A percentile compares a stretch with the other conserved stretches of the same genome.
Evolutionary conservation across 2,113 vertebrate genomes (phyloP).

Genomic region (Lagopus muta): DNA sequence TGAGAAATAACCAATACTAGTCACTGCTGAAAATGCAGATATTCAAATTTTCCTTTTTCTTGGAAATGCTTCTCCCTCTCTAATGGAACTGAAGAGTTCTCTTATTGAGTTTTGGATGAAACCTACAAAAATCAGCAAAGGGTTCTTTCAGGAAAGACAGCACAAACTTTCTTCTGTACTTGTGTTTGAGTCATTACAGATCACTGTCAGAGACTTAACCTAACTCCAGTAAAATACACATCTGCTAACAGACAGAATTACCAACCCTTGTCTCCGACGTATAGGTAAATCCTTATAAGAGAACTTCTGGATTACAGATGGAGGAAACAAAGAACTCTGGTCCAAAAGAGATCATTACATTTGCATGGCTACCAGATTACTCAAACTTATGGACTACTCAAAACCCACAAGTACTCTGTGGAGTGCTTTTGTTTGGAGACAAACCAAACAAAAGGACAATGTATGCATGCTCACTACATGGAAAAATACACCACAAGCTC

Average conservation of each 20-base stretch:
- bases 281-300: not conserved
- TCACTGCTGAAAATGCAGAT: constrained; percentile 47
- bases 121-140: constrained; percentile 9
- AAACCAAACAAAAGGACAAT: not conserved
- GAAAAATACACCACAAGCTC: not conserved
- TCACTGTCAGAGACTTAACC: not conserved
- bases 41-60: constrained; percentile 55
- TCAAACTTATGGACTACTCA: not conserved
- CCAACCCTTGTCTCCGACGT: not conserved
- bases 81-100: not conserved
- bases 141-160: not conserved
- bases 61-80: constrained; percentile 12
- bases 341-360: not conserved
- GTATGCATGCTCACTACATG: not conserved
- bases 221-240: not conserved
- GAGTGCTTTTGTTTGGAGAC: not conserved
- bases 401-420: not conserved
- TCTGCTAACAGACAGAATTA: not conserved
- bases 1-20: constrained; percentile 7
- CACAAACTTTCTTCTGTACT: constrained; percentile 1
- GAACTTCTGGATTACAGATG: not conserved
- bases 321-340: not conserved
- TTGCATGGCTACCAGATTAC: not conserved
- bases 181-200: not conserved
- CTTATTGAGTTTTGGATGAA: constrained; percentile 16